Percentiles rank a stretch among this genome's conserved stretches.
Conservation (phyloP, 2,797 vertebrate genomes). For the Channa striata region DNA sequence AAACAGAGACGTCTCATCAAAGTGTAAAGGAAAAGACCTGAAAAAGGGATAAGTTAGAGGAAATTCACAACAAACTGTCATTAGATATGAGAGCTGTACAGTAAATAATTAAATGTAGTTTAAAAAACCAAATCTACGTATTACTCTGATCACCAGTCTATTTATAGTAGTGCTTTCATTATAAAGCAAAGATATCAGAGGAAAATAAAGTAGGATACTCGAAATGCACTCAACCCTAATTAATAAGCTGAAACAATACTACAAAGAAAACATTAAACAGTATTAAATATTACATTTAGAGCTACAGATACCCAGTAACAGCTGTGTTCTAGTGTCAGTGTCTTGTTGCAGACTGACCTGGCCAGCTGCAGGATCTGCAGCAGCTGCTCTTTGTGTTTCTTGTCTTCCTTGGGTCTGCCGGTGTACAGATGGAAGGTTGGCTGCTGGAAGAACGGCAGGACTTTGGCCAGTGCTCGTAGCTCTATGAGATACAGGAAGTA, state of each 20-base stretch:
- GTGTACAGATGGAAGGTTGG: conserved; percentile 89
- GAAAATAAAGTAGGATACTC: too few species aligned
- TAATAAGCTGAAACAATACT: neutral
- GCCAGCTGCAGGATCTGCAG: conserved; percentile 89
- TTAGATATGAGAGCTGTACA: neutral
- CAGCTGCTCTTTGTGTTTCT: conserved; percentile 83
- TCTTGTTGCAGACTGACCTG: conserved; percentile 82
- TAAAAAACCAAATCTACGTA: too few species aligned
- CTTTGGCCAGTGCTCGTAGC: conserved; percentile 92
- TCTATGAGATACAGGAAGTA: conserved; percentile 96
- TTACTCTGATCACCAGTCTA: too few species aligned
- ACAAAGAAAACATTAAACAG: neutral
- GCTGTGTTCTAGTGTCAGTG: neutral
- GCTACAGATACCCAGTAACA: too few species aligned
- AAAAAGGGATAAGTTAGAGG: conserved; percentile 1
- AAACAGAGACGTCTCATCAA: conserved; percentile 93
- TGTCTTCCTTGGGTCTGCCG: conserved; percentile 83
- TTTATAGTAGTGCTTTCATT: too few species aligned
- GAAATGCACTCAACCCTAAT: neutral
- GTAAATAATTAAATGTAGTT: neutral
- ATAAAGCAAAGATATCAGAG: too few species aligned
- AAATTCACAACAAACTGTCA: neutral
- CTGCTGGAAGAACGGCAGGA: conserved; percentile 90
- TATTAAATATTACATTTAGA: neutral
- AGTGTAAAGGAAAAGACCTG: conserved; percentile 94